Evolutionary conservation across 2,888 invertebrate genomes (phyloP).

Genomic region (Carcina quercana): DNA sequence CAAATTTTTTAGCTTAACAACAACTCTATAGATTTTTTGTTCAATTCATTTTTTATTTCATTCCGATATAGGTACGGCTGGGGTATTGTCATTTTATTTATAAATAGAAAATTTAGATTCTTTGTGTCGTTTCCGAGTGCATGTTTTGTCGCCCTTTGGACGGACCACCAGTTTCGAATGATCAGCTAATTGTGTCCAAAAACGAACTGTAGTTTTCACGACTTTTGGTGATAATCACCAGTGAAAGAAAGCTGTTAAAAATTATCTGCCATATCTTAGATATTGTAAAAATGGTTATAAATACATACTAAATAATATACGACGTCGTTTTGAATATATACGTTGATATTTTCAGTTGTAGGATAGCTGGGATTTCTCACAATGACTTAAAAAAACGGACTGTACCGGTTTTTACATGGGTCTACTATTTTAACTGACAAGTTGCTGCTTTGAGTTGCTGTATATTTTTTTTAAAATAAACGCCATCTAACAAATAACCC

Average conservation of each 20-base stretch:
- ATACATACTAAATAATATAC: too few relatives aligned
- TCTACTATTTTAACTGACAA: too few relatives aligned
- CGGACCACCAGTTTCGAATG: constrained; percentile 39
- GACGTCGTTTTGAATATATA: too few relatives aligned
- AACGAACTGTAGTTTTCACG: neutral
- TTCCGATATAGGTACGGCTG: constrained; percentile 63
- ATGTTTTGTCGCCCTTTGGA: constrained; percentile 28
- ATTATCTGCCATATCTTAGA: too few relatives aligned
- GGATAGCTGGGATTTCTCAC: too few relatives aligned
- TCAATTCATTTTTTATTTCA: constrained; percentile 53
- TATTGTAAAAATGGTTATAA: too few relatives aligned
- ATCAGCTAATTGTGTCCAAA: constrained; percentile 36
- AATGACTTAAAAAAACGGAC: too few relatives aligned
- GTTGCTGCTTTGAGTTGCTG: too few relatives aligned
- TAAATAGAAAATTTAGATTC: constrained; percentile 68
- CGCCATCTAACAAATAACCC: constrained; percentile 55
- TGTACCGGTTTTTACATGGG: too few relatives aligned
- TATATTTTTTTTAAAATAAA: constrained; percentile 34
- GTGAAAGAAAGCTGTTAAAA: neutral
- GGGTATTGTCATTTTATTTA: constrained; percentile 69
- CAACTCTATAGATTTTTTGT: constrained; percentile 38
- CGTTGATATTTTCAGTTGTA: too few relatives aligned
- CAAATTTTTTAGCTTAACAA: constrained; percentile 5
- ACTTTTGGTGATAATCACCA: neutral
- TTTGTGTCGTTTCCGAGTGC: constrained; percentile 60